Percentiles rank a stretch among this genome's conserved stretches.
Evolutionary conservation across 2,113 vertebrate species (phyloP).

Genomic region (Motacilla alba): DNA sequence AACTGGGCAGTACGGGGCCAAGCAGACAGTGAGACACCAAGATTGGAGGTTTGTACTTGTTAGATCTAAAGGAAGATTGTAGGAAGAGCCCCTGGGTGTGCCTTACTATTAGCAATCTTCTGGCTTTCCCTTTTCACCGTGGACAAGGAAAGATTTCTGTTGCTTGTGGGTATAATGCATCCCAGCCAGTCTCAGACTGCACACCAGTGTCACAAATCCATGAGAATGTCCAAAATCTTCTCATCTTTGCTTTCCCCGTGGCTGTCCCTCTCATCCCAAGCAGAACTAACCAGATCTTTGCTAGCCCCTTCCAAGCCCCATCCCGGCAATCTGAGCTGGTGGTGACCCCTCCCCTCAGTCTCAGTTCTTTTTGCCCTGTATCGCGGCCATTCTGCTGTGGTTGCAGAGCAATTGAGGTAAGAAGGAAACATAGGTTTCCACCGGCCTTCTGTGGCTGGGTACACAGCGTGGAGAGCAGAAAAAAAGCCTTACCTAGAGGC

Average conservation of each 20-base stretch:
- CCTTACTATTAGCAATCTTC: neutral
- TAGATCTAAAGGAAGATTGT: neutral
- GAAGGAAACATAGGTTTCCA: neutral
- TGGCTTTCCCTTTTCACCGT: neutral
- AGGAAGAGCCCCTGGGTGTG: neutral
- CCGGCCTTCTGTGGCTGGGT: neutral
- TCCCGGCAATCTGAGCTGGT: neutral
- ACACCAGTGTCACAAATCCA: neutral
- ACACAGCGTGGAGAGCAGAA: neutral
- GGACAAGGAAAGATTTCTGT: neutral
- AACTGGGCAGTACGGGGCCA: accelerated
- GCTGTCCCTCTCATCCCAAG: neutral
- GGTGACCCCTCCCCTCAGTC: neutral
- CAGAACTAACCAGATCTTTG: neutral
- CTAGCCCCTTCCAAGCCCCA: neutral
- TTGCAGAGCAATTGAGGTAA: neutral
- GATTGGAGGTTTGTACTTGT: neutral
- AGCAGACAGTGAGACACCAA: neutral
- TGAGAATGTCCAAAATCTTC: neutral
- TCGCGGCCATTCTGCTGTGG: neutral
- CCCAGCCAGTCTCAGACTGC: neutral
- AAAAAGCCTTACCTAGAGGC: neutral
- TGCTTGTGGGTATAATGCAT: neutral
- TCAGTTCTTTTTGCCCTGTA: neutral
- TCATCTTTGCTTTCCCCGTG: neutral